phyloP scores from a whole-genome alignment of 2,888 invertebrate species.

The Ceriagrion tenellum region DNA sequence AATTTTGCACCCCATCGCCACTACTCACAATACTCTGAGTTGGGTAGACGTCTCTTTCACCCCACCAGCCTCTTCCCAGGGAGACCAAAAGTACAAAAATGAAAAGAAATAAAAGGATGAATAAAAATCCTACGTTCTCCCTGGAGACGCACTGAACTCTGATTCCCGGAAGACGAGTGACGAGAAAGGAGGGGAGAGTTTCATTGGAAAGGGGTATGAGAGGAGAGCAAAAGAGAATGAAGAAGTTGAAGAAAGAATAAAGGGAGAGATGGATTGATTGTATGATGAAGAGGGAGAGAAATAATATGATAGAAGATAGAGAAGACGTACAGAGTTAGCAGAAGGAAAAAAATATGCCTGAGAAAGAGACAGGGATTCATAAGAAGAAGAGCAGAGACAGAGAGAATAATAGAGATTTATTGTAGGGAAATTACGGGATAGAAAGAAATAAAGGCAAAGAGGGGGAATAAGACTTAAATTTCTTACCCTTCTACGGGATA shows the following conservation, averaged over 20 bases:
- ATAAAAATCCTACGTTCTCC: neutral
- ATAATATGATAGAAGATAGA: neutral
- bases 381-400: neutral
- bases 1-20: neutral
- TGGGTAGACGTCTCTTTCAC: neutral
- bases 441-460: too few species aligned
- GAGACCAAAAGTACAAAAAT: neutral
- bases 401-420: too few species aligned
- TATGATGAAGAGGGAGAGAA: neutral
- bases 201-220: neutral
- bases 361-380: neutral
- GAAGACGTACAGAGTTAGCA: neutral
- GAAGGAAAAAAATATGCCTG: neutral
- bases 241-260: neutral
- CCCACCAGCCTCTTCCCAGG: neutral
- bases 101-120: neutral
- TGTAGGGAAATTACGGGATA: too few species aligned
- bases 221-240: neutral
- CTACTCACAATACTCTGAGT: neutral
- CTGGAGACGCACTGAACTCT: slow-evolving; percentile 1
- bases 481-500: too few species aligned
- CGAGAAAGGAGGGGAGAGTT: neutral
- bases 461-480: too few species aligned
- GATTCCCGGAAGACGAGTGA: slow-evolving; percentile 17
- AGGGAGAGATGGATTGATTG: neutral